phyloP scores from a whole-genome alignment of 2,113 vertebrate species.

The Alces alces region DNA sequence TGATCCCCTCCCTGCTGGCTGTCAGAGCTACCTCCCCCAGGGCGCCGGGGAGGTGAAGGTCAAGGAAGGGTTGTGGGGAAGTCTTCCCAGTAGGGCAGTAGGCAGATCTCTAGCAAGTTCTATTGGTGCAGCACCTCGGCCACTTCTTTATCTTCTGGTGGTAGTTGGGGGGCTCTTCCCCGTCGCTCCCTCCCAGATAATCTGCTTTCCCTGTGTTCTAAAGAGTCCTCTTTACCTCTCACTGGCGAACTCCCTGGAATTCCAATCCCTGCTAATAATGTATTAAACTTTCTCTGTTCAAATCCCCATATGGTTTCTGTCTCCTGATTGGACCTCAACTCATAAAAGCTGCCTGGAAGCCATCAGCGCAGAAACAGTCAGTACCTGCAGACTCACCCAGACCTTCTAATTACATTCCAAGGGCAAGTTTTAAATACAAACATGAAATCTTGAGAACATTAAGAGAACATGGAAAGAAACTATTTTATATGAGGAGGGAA shows the following conservation, averaged over 20 bases:
- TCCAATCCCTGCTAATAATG: accelerated
- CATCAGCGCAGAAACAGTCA: background rate
- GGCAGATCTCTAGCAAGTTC: background rate
- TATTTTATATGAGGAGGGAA: background rate
- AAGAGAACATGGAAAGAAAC: background rate
- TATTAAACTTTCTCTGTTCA: too few relatives aligned
- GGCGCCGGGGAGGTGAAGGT: accelerated
- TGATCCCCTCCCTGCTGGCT: too few relatives aligned
- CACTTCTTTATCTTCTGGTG: background rate
- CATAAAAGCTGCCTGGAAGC: too few relatives aligned
- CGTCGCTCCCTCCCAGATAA: accelerated
- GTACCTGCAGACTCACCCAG: background rate
- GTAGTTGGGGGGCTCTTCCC: too few relatives aligned
- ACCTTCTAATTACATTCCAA: background rate
- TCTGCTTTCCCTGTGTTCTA: background rate
- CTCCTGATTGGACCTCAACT: background rate
- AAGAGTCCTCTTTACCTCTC: background rate
- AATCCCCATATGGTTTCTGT: background rate
- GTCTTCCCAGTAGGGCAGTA: background rate
- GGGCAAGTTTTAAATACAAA: background rate
- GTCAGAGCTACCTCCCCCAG: background rate
- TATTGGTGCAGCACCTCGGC: accelerated
- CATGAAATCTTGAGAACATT: background rate
- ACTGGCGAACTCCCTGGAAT: too few relatives aligned
- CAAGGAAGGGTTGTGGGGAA: background rate